Evolutionary conservation across 2,888 invertebrate species (phyloP).

Genomic region (Parnassius smintheus): DNA sequence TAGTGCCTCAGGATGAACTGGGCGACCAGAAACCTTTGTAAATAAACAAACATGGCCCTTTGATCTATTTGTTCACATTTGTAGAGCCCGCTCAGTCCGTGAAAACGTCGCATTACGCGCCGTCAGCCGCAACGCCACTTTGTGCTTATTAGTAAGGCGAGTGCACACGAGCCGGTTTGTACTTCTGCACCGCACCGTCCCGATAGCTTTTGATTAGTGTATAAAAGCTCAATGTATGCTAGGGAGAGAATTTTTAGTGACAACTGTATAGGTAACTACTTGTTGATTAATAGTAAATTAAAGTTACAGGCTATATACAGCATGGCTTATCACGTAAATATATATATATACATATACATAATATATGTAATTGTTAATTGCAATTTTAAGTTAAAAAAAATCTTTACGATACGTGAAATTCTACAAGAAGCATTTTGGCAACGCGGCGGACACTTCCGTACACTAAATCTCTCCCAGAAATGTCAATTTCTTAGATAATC

Average conservation of each 20-base stretch:
- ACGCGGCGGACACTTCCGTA: too few relatives aligned
- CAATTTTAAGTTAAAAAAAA: too few relatives aligned
- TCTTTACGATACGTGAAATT: too few relatives aligned
- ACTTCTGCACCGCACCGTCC: background rate
- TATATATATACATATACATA: too few relatives aligned
- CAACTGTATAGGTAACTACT: too few relatives aligned
- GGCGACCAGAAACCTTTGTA: conserved; percentile 4
- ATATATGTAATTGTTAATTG: too few relatives aligned
- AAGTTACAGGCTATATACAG: too few relatives aligned
- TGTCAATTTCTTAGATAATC: too few relatives aligned
- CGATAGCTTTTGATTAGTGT: conserved; percentile 10
- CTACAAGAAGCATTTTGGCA: too few relatives aligned
- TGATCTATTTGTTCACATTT: conserved; percentile 12
- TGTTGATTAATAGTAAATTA: too few relatives aligned
- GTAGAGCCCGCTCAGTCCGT: conserved; percentile 3
- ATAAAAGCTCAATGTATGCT: conserved; percentile 7
- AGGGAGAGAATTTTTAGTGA: conserved; percentile 1
- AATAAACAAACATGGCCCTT: conserved; percentile 9
- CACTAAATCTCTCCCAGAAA: too few relatives aligned
- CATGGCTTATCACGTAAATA: too few relatives aligned
- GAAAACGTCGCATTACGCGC: conserved; percentile 10
- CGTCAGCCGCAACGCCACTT: conserved; percentile 5
- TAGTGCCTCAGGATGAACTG: background rate
- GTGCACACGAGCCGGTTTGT: conserved; percentile 13
- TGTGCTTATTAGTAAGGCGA: conserved; percentile 14